A percentile compares a stretch with the other conserved stretches of the same genome.
These are phyloP conservation scores for Eutolmus rufibarbis DNA, from an alignment of 2,888 invertebrate genomes.

Conservation along the genomic window DNA sequence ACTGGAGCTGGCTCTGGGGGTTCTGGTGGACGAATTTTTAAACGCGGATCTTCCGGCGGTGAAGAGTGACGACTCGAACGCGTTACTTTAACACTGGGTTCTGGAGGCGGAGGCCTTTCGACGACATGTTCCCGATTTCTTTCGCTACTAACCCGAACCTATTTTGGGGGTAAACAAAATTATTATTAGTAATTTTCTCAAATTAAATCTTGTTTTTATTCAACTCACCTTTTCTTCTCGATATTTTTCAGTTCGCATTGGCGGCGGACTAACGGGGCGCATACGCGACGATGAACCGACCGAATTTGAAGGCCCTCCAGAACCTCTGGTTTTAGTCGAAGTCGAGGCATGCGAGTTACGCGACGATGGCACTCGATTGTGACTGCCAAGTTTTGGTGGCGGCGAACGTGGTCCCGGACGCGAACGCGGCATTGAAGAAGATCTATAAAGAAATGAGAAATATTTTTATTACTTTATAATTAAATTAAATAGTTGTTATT, in stretches of 20 bases:
- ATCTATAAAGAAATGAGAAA: slow-evolving; percentile 62
- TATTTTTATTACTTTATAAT: not conserved
- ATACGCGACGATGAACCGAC: slow-evolving; percentile 56
- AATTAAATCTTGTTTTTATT: not conserved
- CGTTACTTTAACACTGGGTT: slow-evolving; percentile 55
- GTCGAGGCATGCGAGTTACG: not conserved
- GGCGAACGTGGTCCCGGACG: slow-evolving; percentile 61
- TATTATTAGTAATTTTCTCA: not conserved
- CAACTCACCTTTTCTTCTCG: slow-evolving; percentile 56
- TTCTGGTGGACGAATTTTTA: slow-evolving; percentile 66
- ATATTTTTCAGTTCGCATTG: slow-evolving; percentile 57
- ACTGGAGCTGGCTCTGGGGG: slow-evolving; percentile 64
- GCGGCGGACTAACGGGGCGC: slow-evolving; percentile 57
- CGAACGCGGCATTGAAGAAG: slow-evolving; percentile 67
- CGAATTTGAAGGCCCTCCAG: slow-evolving; percentile 50
- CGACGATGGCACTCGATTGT: slow-evolving; percentile 41
- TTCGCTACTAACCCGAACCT: slow-evolving; percentile 52
- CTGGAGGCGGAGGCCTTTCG: slow-evolving; percentile 40
- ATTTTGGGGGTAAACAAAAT: not conserved
- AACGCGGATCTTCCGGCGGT: slow-evolving; percentile 68
- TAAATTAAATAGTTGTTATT: not conserved
- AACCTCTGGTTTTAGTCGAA: slow-evolving; percentile 33
- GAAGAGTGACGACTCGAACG: slow-evolving; percentile 58
- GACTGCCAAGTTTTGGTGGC: slow-evolving; percentile 54
- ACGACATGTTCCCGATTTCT: slow-evolving; percentile 27